These are phyloP conservation scores for Morpho helenor DNA, from an alignment of 2,888 invertebrate species.

Conservation along the genomic window DNA sequence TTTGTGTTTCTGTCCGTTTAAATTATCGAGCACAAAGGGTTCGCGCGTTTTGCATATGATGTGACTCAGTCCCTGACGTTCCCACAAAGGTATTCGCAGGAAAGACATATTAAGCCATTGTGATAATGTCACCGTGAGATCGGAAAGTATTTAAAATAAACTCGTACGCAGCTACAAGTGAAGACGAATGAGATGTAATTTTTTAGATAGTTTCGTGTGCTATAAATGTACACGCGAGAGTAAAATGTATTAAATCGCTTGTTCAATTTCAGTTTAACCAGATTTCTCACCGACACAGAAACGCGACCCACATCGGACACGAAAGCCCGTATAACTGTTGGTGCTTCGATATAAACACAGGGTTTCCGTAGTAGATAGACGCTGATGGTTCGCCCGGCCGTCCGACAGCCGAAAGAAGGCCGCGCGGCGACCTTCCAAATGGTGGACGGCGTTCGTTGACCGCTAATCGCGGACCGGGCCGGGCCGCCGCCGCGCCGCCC, in stretches of 20 bases:
- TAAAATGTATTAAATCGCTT: constrained; percentile 29
- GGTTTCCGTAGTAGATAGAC: constrained; percentile 55
- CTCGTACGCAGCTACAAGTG: constrained; percentile 6
- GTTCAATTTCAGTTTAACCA: constrained; percentile 36
- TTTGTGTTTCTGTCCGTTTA: constrained; percentile 33
- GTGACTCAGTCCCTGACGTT: constrained; percentile 65
- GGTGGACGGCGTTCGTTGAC: constrained; percentile 67
- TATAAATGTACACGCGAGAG: constrained; percentile 28
- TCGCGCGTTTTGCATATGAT: constrained; percentile 45
- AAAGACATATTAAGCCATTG: constrained; percentile 63
- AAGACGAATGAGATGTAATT: constrained; percentile 27
- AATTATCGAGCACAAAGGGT: constrained; percentile 42
- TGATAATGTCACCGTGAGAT: constrained; percentile 65
- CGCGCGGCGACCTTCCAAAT: constrained; percentile 73
- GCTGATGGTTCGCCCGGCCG: constrained; percentile 38
- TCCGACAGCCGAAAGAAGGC: constrained; percentile 62
- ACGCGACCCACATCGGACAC: constrained; percentile 71
- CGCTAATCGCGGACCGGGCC: constrained; percentile 29
- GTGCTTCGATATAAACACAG: constrained; percentile 68
- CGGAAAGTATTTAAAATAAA: constrained; percentile 33
- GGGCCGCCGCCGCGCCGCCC: constrained; percentile 21
- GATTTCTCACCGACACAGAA: constrained; percentile 68
- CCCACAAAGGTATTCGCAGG: constrained; percentile 67
- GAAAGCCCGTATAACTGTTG: constrained; percentile 72
- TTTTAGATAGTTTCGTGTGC: constrained; percentile 26